Evolutionary conservation across 2,888 invertebrate species (phyloP).

Genomic region (Alentia gelatinosa): DNA sequence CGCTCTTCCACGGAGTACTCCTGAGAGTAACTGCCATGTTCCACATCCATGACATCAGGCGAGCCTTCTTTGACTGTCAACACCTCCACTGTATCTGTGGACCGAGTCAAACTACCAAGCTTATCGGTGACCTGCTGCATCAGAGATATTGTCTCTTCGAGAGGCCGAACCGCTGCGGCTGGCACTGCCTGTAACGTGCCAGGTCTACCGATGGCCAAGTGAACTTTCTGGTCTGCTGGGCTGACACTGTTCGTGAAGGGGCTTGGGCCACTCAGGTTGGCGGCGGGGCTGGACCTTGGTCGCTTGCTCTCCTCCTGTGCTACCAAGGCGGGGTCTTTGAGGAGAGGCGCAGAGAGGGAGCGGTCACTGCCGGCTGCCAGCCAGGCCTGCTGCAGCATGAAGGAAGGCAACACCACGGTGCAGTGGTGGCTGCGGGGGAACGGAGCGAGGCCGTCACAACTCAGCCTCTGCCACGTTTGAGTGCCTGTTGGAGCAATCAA

Average conservation of each 20-base stretch:
- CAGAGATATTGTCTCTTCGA: not conserved
- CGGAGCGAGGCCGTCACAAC: not conserved
- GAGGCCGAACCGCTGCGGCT: not conserved
- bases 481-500: not conserved
- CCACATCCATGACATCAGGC: not conserved
- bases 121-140: not conserved
- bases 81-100: not conserved
- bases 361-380: slow-evolving; percentile 12
- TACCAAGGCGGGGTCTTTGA: not conserved
- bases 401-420: slow-evolving; percentile 33
- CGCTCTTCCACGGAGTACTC: not conserved
- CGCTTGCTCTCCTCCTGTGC: not conserved
- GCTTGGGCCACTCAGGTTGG: not conserved
- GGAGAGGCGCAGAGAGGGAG: slow-evolving; percentile 10
- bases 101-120: not conserved
- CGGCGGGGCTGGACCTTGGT: slow-evolving; percentile 4
- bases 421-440: not conserved
- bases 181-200: not conserved
- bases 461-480: slow-evolving; percentile 51
- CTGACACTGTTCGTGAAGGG: not conserved
- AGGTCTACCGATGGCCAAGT: not conserved
- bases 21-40: not conserved
- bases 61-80: not conserved
- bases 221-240: not conserved
- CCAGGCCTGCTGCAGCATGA: slow-evolving; percentile 14